Percentiles rank a stretch among this genome's conserved stretches.
These are phyloP conservation scores for Acanthurus tractus DNA, from an alignment of 2,797 vertebrate genomes.

Conservation along the genomic window DNA sequence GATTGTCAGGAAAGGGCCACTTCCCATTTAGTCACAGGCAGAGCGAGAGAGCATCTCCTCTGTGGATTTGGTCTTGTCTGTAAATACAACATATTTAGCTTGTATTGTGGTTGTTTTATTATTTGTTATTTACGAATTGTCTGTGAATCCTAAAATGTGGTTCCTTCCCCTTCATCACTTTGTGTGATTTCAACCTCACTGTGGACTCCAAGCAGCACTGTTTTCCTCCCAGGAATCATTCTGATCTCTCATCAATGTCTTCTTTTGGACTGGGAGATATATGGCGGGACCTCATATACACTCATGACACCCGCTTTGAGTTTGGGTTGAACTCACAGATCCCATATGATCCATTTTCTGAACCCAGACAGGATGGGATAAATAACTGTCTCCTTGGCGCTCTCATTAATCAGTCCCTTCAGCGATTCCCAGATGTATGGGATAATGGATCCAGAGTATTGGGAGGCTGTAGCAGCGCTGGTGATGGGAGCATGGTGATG, in stretches of 20 bases:
- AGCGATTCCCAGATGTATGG: constrained; percentile 1
- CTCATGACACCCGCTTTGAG: constrained; percentile 17
- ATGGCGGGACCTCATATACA: constrained; percentile 30
- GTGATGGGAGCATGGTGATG: constrained; percentile 55
- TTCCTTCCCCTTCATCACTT: constrained; percentile 56
- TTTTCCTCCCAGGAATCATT: constrained; percentile 53
- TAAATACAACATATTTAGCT: constrained; percentile 79
- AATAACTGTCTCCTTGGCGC: constrained; percentile 35
- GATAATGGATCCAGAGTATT: constrained; percentile 39
- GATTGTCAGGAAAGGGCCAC: constrained; percentile 37
- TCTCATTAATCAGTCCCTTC: constrained; percentile 31
- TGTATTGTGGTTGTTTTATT: constrained; percentile 77
- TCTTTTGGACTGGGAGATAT: constrained; percentile 37
- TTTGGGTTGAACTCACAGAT: constrained; percentile 56
- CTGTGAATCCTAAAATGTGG: constrained; percentile 77
- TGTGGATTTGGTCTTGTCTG: constrained; percentile 72
- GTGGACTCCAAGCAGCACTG: constrained; percentile 48
- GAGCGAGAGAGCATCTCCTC: constrained; percentile 52
- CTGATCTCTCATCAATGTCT: constrained; percentile 37
- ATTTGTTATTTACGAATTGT: constrained; percentile 79
- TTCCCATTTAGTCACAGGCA: constrained; percentile 43
- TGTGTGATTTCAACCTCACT: constrained; percentile 54
- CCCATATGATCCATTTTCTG: constrained; percentile 40
- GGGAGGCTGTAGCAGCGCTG: constrained; percentile 34
- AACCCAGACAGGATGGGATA: constrained; percentile 25